Base-by-base conservation (phyloP, 1,140 invertebrate genomes). In the Contarinia nasturtii region DNA sequence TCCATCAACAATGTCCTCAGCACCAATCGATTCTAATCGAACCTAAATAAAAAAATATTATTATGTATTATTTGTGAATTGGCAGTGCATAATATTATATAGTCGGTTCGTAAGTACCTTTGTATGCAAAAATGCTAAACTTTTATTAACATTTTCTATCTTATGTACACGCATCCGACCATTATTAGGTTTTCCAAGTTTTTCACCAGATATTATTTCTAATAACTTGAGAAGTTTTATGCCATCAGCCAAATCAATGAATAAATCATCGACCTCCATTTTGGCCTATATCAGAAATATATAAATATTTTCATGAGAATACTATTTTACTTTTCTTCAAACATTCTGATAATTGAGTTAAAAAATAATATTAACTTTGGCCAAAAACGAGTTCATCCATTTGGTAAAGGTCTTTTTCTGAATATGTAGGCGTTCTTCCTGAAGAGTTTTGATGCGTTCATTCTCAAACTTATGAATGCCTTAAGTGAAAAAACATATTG, bases 321-420 rank as follows among this genome's bases (percentile, higher is more conserved):
- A 10, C 10, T 27, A 27, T 27, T 27, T 27, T 27, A 27, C 4
- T 27, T 27, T 27, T 27, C 27, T 27, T 27, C 27, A 5, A 27
- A 27, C 10, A 27, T 10, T 27, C 27, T 10, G 10, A 3, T 3
- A 27, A 27, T 5, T 5, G 27, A 27, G 10, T 27, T 3, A 27
- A 27, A n/a, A n/a, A n/a, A n/a, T n/a, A n/a, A n/a, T n/a, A n/a
- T n/a, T n/a, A n/a, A 92, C 91, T 79, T 93, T 97, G 61, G 88
- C 80, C 51, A 98, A 69, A 68, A 96, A 98, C 2, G 91, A 94
- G 69, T 98, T 98, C 77, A 96, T 92, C 95, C 94, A 98, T 92
- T 98, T 98, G 57, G 95, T 98, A 68, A 98, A 98, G 7, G 95
- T 98, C 67, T 98, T 98, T 75, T 98, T 98, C 69, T 98, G 95